These are phyloP conservation scores for Clupea harengus DNA, from an alignment of 2,113 vertebrate genomes.

Conservation along the genomic window DNA sequence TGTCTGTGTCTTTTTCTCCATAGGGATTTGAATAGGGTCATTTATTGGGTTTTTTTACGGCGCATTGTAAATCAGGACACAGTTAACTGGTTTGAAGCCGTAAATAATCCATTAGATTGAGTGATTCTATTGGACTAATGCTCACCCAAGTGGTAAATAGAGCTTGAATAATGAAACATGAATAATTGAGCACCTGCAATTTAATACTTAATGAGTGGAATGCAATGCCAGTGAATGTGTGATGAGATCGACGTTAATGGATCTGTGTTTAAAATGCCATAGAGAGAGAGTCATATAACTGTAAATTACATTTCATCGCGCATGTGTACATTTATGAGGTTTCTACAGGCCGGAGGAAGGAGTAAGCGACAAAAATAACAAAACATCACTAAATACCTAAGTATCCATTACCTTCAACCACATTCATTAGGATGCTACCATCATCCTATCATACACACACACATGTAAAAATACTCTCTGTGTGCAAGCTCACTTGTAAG, in stretches of 20 bases:
- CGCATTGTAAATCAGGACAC: background rate
- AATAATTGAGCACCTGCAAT: slow-evolving; percentile 14
- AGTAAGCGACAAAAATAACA: background rate
- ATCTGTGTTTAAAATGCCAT: slow-evolving; percentile 9
- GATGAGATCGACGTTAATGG: background rate
- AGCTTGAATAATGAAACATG: slow-evolving; percentile 16
- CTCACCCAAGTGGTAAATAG: slow-evolving; percentile 11
- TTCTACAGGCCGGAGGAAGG: background rate
- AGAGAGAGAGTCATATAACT: background rate
- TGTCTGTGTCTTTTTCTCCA: background rate
- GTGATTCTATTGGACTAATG: slow-evolving; percentile 12
- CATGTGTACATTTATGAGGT: background rate
- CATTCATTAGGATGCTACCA: no score
- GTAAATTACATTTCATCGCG: background rate
- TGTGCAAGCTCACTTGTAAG: background rate
- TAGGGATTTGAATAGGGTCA: background rate
- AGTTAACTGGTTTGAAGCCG: background rate
- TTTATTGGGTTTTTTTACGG: background rate
- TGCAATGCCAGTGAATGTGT: background rate
- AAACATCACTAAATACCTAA: no score
- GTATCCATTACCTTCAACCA: no score
- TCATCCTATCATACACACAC: no score
- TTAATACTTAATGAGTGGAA: slow-evolving; percentile 17
- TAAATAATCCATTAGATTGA: background rate
- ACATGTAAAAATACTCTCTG: no score